Conservation (phyloP, 2,113 vertebrate species). For the Charina bottae region DNA sequence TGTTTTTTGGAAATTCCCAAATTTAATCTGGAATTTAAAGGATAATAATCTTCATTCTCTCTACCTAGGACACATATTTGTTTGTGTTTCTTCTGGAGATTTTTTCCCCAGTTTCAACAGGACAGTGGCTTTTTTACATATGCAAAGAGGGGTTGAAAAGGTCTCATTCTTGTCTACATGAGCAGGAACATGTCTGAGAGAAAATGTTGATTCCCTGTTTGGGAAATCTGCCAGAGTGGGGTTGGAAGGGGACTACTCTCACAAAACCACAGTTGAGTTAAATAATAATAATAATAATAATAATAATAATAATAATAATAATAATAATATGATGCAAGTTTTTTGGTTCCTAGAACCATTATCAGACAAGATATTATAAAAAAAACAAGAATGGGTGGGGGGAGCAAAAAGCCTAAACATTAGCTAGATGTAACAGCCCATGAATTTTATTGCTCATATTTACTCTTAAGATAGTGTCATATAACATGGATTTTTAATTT, state of each 20-base stretch:
- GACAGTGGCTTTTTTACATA: too few species aligned
- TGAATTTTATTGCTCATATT: background rate
- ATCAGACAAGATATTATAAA: background rate
- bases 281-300: background rate
- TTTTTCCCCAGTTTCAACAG: too few species aligned
- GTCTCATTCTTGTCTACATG: too few species aligned
- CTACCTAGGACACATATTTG: too few species aligned
- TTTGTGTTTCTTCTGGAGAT: too few species aligned
- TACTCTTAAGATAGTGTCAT: background rate
- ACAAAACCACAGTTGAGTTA: background rate
- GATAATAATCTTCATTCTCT: too few species aligned
- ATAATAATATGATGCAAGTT: background rate
- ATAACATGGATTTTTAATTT: background rate
- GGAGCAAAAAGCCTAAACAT: background rate
- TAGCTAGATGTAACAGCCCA: background rate
- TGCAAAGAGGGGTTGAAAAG: too few species aligned
- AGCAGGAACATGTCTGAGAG: background rate
- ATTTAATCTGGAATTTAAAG: too few species aligned
- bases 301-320: background rate
- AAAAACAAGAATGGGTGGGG: background rate
- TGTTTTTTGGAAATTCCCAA: too few species aligned
- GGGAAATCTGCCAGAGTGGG: background rate
- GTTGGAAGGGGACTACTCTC: background rate
- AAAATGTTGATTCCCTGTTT: background rate
- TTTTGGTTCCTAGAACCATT: background rate